phyloP scores from a whole-genome alignment of 2,888 invertebrate species.

The Oligia latruncula region DNA sequence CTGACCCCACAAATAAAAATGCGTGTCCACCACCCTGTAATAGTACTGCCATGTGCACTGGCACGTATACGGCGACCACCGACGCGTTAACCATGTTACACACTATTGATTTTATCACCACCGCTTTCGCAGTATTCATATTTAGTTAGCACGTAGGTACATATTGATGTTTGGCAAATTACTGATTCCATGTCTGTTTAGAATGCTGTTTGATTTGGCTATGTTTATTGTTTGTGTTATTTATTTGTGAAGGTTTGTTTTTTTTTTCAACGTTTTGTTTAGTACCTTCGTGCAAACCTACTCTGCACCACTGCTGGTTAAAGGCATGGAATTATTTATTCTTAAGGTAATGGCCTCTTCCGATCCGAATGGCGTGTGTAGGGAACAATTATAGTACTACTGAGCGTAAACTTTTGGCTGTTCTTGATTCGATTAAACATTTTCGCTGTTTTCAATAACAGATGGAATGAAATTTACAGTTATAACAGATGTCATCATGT shows the following conservation, averaged over 20 bases:
- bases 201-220: neutral
- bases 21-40: slow-evolving; percentile 9
- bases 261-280: neutral
- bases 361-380: no score
- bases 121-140: slow-evolving; percentile 4
- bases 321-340: no score
- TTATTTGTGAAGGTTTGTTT: neutral
- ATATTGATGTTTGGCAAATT: slow-evolving; percentile 22
- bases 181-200: slow-evolving; percentile 23
- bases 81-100: slow-evolving; percentile 34
- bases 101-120: slow-evolving; percentile 49
- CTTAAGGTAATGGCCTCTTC: no score
- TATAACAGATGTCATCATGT: no score
- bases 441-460: no score
- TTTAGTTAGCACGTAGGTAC: neutral
- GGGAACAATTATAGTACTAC: no score
- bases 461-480: no score
- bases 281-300: neutral
- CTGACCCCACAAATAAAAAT: slow-evolving; percentile 20
- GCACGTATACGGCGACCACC: slow-evolving; percentile 33
- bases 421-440: no score
- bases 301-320: neutral
- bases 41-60: slow-evolving; percentile 29
- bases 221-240: neutral
- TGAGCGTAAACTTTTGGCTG: no score